Conservation (phyloP, 2,888 invertebrate genomes). For the Drosophila histrio region DNA sequence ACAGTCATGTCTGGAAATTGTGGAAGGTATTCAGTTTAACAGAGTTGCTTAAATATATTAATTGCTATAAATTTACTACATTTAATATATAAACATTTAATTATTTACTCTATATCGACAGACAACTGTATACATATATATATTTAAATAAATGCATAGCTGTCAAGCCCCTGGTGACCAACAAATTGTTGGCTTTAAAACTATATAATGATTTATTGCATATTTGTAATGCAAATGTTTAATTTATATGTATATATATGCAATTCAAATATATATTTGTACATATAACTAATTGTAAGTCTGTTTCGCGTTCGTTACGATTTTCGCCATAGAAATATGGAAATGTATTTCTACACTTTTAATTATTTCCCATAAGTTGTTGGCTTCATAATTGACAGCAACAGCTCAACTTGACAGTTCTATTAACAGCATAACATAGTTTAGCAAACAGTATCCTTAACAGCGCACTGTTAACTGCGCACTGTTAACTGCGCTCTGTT, state of each 20-base stretch:
- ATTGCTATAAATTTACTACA: too few relatives aligned
- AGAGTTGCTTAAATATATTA: too few relatives aligned
- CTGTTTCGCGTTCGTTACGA: not conserved
- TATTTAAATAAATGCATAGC: not conserved
- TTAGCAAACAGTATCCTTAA: too few relatives aligned
- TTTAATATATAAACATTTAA: not conserved
- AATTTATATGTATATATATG: not conserved
- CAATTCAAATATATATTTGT: not conserved
- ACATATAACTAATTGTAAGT: slow-evolving; percentile 22
- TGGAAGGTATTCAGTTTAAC: not conserved
- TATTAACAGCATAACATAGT: not conserved
- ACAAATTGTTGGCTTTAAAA: not conserved
- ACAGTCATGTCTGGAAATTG: not conserved
- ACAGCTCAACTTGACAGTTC: not conserved
- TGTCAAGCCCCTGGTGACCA: not conserved
- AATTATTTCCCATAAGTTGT: not conserved
- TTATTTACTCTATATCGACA: not conserved
- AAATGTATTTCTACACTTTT: not conserved
- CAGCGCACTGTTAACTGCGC: too few relatives aligned
- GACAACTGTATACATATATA: not conserved
- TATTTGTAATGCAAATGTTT: slow-evolving; percentile 19
- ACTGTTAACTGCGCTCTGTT: too few relatives aligned
- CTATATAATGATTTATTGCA: slow-evolving; percentile 36
- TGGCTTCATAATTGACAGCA: not conserved
- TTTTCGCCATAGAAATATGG: not conserved